Base-by-base conservation (phyloP, 1,140 invertebrate species). In the Mactra quadrangularis region DNA sequence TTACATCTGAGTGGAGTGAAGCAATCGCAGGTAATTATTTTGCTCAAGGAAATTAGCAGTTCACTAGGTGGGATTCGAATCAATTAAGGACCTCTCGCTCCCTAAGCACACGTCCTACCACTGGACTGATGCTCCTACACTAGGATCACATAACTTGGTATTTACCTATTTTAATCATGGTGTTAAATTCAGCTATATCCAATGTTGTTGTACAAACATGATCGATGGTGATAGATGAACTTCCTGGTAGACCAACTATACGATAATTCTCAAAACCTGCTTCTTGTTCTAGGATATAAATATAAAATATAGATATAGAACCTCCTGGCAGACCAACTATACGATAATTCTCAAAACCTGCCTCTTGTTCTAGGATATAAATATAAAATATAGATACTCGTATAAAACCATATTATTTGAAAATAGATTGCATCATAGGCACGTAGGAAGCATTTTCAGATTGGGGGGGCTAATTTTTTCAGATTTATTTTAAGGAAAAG, bases 151-250 rank as follows among this genome's bases (percentile, higher is more conserved):
- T n/a, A n/a, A n/a, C n/a, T 64, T 64, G 33, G 15, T n/a, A 64
- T 41, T 15, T 53, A 72, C 70, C 70, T 31, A 15, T 47, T 72
- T 72, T 72, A 17, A 72, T 35, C 50, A 72, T 72, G 11, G 33
- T 55, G n/a, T 72, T 38, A 27, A 72, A 72, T 9, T 72, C 70
- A 11, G 70, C 50, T 55, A 47, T 57, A 41, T 72, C 70, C 9
- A 22, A 31, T 19, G 70, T 57, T 35, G 9, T 31, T 15, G 52
- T 72, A 25, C 70, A 72, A 6, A 72, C 70, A 3, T 72, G 45
- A 35, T 7, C 17, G 0, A 17, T 15, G 0, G 64, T 50, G 7
- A 55, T 19, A 6, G 35, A 27, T 27, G 64, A 31, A 13, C n/a
- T 19, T 6, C 27, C 45, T 7, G 64, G 41, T 27, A 68, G 29